Percentiles rank a stretch among this genome's conserved stretches.
phyloP scores from a whole-genome alignment of 2,797 vertebrate species.

The Enteromius paludinosus region DNA sequence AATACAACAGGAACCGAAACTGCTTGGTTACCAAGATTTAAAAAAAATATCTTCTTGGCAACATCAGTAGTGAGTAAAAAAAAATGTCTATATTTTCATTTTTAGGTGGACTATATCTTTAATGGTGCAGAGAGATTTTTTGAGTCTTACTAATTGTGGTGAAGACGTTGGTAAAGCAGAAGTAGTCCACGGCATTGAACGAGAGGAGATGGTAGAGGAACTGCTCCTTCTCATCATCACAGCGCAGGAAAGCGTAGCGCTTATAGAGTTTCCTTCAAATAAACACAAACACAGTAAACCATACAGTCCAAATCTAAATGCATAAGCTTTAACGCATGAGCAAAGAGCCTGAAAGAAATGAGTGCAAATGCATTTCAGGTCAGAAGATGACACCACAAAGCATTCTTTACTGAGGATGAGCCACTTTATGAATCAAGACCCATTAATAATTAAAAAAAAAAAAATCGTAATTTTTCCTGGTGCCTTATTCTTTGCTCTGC shows the following conservation, averaged over 20 bases:
- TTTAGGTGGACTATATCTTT: neutral
- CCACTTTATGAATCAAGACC: conserved; percentile 68
- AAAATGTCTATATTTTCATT: neutral
- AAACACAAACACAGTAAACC: conserved; percentile 53
- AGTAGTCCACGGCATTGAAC: conserved; percentile 98
- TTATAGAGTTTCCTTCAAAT: conserved; percentile 93
- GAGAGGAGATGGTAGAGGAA: conserved; percentile 98
- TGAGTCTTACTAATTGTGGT: conserved; percentile 92
- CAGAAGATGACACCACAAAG: conserved; percentile 51
- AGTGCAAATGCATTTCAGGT: conserved; percentile 10
- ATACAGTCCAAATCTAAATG: neutral
- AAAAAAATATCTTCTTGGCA: neutral
- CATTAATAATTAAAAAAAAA: conserved; percentile 76
- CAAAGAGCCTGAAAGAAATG: neutral
- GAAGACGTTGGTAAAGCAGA: conserved; percentile 99
- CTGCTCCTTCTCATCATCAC: conserved; percentile 98
- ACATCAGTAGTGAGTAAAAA: neutral
- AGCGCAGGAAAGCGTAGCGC: conserved; percentile 96
- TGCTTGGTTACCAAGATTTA: neutral
- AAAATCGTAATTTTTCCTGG: conserved; percentile 71
- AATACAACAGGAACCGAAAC: neutral
- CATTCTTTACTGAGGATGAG: conserved; percentile 63
- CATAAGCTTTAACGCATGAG: neutral
- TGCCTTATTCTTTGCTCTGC: conserved; percentile 57
- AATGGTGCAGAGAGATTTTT: neutral